phyloP scores from a whole-genome alignment of 2,888 invertebrate species.

The Yponomeuta plumbellus region DNA sequence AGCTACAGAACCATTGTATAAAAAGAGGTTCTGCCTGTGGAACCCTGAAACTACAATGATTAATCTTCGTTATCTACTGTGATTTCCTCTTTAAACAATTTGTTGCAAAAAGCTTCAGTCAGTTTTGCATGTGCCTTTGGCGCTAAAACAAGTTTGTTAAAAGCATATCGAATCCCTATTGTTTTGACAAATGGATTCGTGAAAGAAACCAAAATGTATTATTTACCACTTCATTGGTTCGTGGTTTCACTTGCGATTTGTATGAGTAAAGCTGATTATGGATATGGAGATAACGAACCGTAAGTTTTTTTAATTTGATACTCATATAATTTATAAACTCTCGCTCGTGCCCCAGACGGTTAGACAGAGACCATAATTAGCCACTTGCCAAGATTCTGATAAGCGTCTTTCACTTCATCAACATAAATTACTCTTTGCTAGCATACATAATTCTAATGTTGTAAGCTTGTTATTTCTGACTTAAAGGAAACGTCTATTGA shows the following conservation, averaged over 20 bases:
- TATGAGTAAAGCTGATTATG: slow-evolving; percentile 49
- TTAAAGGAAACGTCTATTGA: not conserved
- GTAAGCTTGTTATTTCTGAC: not conserved
- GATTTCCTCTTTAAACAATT: not conserved
- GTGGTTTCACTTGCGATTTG: slow-evolving; percentile 44
- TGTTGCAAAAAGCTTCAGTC: not conserved
- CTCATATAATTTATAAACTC: not conserved
- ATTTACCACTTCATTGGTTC: slow-evolving; percentile 40
- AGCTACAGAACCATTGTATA: too few species aligned
- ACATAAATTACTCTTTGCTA: too few species aligned
- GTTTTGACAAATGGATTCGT: slow-evolving; percentile 33
- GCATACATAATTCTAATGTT: not conserved
- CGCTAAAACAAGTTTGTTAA: slow-evolving; percentile 36
- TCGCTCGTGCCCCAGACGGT: not conserved
- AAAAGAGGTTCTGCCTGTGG: not conserved
- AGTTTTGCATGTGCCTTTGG: slow-evolving; percentile 30
- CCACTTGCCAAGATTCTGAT: too few species aligned
- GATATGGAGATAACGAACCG: slow-evolving; percentile 35
- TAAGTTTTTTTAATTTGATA: slow-evolving; percentile 28
- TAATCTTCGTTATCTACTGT: not conserved
- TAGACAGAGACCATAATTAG: too few species aligned
- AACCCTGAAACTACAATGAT: not conserved
- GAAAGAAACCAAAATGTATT: slow-evolving; percentile 33
- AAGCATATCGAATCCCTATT: not conserved
- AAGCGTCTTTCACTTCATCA: too few species aligned